Evolutionary conservation across 2,797 vertebrate genomes (phyloP), one percentile per base, ranked within the genome.

Genomic region (Apogon talboti): DNA sequence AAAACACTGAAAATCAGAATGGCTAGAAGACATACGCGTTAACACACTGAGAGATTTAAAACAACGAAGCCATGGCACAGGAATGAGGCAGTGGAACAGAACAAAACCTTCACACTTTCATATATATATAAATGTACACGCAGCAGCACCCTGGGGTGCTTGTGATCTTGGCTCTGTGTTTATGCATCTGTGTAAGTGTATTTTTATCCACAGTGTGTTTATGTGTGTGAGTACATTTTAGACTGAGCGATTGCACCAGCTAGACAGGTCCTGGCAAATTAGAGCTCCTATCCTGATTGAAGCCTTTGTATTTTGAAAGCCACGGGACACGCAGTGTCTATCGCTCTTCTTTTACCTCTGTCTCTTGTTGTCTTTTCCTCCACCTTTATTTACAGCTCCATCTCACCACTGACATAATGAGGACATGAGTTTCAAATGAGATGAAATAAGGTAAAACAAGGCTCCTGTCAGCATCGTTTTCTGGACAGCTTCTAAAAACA

Each of bases 351-450:
- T 76, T 68, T 71, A 62, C 71, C 70, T 76, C 75, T 11, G 28
- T 56, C 78, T 84, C 64, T 58, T 51, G 69, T 71, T 75, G 72
- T 77, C 74, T 75, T 24, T 76, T 77, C 67, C 63, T 51, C 72
- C 74, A 65, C 71, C 75, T 81, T 88, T 86, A 87, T 89, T 87
- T 88, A 88, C 84, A 76, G 82, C 83, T 83, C 79, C 76, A 85
- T 84, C 73, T 56, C 66, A 0, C 68, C 56, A 0, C 68, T 89
- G 90, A 89, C 90, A 87, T 89, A 88, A 90, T 87, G 88, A 87
- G 90, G 88, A 90, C 86, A 84, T 67, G 76, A 77, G 86, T 83
- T 87, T 85, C 76, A 83, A 81, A 86, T 72, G 72, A 86, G 85
- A 85, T 81, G 83, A 86, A 86, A 86, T 80, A 74, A 90, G 81